Percentiles rank a stretch among this genome's conserved stretches.
phyloP scores from a whole-genome alignment of 2,113 vertebrate genomes.

The Petromus typicus region DNA sequence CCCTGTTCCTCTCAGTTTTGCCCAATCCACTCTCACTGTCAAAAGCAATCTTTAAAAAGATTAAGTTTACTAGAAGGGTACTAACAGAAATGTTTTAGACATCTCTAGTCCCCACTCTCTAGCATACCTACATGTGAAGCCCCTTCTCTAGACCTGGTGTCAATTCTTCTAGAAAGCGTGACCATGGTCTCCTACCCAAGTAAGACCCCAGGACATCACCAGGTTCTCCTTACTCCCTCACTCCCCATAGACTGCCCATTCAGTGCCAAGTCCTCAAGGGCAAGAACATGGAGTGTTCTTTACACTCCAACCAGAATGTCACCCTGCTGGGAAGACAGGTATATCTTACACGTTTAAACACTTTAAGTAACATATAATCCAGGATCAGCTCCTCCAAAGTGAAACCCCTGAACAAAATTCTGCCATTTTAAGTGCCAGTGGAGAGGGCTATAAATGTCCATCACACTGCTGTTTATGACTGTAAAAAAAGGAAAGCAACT shows the following conservation, averaged over 20 bases:
- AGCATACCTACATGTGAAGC: neutral
- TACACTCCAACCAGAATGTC: neutral
- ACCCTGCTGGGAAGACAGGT: neutral
- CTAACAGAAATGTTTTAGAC: neutral
- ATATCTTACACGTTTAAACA: neutral
- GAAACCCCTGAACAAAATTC: neutral
- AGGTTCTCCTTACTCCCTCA: neutral
- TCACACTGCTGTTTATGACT: neutral
- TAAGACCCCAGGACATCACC: neutral
- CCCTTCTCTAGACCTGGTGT: neutral
- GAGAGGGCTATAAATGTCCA: neutral
- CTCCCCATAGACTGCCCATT: neutral
- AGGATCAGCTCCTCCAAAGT: neutral
- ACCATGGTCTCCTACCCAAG: neutral
- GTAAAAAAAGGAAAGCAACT: neutral
- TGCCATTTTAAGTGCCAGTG: neutral
- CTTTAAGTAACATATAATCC: neutral
- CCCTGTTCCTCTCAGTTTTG: neutral
- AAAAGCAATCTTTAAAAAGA: neutral
- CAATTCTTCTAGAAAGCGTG: neutral
- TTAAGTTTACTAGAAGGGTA: neutral
- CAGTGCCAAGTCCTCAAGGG: neutral
- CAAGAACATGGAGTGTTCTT: neutral
- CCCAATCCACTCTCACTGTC: neutral
- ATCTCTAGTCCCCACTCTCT: neutral